Percentiles rank a stretch among this genome's conserved stretches.
Evolutionary conservation across 1,140 invertebrate species (phyloP).

Genomic region (Drosophila saltans): DNA sequence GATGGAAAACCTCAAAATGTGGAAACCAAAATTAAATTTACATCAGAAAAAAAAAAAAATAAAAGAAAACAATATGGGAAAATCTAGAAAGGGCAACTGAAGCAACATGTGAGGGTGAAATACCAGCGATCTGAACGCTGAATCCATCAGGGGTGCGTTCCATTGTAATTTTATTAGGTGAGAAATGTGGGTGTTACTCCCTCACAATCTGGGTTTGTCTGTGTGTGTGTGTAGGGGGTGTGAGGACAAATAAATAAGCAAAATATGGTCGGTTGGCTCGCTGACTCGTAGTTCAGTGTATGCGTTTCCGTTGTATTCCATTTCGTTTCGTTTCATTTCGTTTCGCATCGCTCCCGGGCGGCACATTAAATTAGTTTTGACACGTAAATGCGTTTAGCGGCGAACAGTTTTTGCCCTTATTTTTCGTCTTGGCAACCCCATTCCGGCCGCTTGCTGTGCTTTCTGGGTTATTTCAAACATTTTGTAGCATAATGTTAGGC

Average conservation of each 20-base stretch:
- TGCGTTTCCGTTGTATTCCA: constrained; percentile 21
- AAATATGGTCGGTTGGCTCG: constrained; percentile 7
- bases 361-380: constrained; percentile 78
- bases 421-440: not conserved
- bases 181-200: constrained; percentile 3
- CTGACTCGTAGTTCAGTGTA: not conserved
- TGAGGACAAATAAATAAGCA: constrained; percentile 8
- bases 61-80: constrained; percentile 1
- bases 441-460: not conserved
- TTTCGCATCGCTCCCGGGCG: constrained; percentile 1
- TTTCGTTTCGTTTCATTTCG: constrained; percentile 38
- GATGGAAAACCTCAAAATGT: constrained; percentile 4
- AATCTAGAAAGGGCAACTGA: constrained; percentile 4
- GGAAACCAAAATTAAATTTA: constrained; percentile 11
- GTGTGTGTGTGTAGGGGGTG: not conserved
- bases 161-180: constrained; percentile 14
- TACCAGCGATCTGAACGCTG: not conserved
- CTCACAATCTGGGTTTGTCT: not conserved
- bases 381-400: constrained; percentile 77
- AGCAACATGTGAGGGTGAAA: constrained; percentile 10
- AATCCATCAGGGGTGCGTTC: constrained; percentile 11
- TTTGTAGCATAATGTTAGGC: constrained; percentile 75
- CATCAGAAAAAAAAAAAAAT: not conserved
- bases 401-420: constrained; percentile 7
- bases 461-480: constrained; percentile 56